Evolutionary conservation across 2,113 vertebrate species (phyloP).

Genomic region (Peromyscus polionotus): DNA sequence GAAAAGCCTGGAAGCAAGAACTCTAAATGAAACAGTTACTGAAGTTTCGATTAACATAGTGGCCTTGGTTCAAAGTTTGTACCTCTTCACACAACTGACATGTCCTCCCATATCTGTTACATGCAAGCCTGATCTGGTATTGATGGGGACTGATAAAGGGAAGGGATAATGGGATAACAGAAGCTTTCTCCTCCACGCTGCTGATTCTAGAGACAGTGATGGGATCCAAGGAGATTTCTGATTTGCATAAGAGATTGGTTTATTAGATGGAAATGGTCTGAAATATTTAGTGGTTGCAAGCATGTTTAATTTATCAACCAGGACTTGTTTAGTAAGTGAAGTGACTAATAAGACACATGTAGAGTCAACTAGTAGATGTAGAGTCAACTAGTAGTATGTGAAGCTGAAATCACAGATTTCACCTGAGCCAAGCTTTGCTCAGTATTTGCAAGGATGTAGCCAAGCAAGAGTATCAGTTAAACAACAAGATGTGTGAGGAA

Average conservation of each 20-base stretch:
- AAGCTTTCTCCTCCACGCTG: background rate
- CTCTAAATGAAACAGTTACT: background rate
- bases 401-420: background rate
- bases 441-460: background rate
- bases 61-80: background rate
- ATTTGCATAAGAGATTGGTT: background rate
- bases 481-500: background rate
- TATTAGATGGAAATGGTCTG: background rate
- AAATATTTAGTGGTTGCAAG: background rate
- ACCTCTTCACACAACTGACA: background rate
- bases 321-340: slow-evolving; percentile 2
- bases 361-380: background rate
- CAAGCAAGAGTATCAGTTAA: background rate
- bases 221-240: too few relatives aligned
- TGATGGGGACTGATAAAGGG: background rate
- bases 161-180: background rate
- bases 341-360: background rate
- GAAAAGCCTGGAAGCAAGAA: background rate
- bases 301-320: background rate
- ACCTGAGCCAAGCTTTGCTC: background rate
- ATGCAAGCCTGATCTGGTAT: background rate
- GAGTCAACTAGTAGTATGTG: background rate
- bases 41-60: background rate
- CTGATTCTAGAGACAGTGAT: background rate
- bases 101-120: background rate